Conservation (phyloP, 2,113 vertebrate species). For the Chloroceryle aenea region DNA sequence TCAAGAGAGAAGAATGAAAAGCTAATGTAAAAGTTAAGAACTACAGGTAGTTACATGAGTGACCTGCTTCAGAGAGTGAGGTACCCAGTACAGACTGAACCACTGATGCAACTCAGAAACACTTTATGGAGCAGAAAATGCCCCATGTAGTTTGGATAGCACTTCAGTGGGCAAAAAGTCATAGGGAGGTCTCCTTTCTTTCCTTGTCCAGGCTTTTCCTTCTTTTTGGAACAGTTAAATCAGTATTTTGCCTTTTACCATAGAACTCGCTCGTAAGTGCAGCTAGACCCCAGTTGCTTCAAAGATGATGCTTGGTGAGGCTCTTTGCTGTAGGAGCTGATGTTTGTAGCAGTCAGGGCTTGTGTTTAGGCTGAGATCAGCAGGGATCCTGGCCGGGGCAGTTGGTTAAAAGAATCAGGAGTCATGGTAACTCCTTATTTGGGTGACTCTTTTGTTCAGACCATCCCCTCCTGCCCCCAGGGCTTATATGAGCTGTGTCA, state of each 20-base stretch:
- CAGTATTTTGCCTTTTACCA: neutral
- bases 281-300: neutral
- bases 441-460: neutral
- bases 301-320: rapidly evolving
- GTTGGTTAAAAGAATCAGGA: neutral
- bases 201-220: neutral
- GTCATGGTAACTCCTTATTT: constrained; percentile 27
- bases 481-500: neutral
- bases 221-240: neutral
- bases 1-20: neutral
- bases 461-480: neutral
- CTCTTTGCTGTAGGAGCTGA: neutral
- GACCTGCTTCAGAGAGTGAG: neutral
- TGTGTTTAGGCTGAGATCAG: neutral
- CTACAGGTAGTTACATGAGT: neutral
- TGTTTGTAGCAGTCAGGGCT: neutral
- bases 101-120: neutral
- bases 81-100: neutral
- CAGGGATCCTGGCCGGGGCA: neutral
- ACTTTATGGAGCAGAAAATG: neutral
- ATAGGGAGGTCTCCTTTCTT: neutral
- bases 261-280: neutral
- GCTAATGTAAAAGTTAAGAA: neutral
- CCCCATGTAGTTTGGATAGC: neutral
- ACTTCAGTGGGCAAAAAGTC: neutral